phyloP scores from a whole-genome alignment of 2,888 invertebrate species.

The Patella depressa region DNA sequence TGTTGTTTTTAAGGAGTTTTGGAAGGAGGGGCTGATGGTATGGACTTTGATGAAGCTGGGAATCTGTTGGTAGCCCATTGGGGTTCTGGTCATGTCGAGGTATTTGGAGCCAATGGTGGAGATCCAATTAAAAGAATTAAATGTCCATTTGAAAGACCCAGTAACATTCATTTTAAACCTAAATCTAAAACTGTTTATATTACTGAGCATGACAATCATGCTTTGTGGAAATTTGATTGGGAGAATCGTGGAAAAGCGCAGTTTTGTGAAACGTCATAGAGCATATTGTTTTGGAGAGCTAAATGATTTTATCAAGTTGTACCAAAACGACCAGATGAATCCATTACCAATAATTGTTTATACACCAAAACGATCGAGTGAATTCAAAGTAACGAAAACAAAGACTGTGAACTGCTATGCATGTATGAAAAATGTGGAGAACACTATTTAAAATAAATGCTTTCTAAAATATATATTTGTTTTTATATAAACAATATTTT shows the following conservation, averaged over 20 bases:
- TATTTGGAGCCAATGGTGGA: slow-evolving; percentile 59
- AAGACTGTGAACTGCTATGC: too few relatives aligned
- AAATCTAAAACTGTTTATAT: slow-evolving; percentile 57
- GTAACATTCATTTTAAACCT: slow-evolving; percentile 64
- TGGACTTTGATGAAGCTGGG: slow-evolving; percentile 66
- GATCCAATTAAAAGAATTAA: slow-evolving; percentile 55
- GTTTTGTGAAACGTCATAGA: slow-evolving; percentile 52
- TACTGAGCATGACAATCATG: slow-evolving; percentile 64
- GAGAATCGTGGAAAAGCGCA: slow-evolving; percentile 57
- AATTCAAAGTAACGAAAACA: too few relatives aligned
- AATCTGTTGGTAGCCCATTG: slow-evolving; percentile 65
- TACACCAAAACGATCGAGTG: too few relatives aligned
- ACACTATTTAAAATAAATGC: too few relatives aligned
- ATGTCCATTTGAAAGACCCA: slow-evolving; percentile 59
- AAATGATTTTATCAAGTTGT: too few relatives aligned
- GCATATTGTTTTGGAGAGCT: too few relatives aligned
- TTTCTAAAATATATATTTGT: too few relatives aligned
- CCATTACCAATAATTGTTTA: too few relatives aligned
- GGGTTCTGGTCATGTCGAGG: slow-evolving; percentile 62
- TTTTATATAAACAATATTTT: too few relatives aligned
- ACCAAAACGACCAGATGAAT: too few relatives aligned
- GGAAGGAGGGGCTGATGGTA: slow-evolving; percentile 66
- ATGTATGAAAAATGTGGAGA: too few relatives aligned
- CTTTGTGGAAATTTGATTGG: slow-evolving; percentile 66
- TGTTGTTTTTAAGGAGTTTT: slow-evolving; percentile 47